Evolutionary conservation across 2,888 invertebrate species (phyloP).

Genomic region (Lepidonotus clava): DNA sequence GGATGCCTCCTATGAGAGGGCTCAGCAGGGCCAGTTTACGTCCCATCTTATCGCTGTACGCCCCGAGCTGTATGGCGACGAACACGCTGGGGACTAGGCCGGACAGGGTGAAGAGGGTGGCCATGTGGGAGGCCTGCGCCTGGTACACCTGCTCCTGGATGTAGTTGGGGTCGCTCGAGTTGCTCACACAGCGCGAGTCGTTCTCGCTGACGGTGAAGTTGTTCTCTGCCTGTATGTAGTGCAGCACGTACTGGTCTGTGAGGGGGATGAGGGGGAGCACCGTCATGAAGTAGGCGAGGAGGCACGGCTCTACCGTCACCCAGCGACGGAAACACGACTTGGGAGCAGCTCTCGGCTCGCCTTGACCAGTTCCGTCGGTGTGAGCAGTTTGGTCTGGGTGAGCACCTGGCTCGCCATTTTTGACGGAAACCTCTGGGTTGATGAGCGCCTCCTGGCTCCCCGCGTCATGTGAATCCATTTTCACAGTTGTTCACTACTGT

Average conservation of each 20-base stretch:
- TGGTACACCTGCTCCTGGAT: slow-evolving; percentile 14
- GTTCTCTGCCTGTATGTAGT: neutral
- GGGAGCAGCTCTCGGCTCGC: too few species aligned
- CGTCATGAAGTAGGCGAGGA: slow-evolving; percentile 30
- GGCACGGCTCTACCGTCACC: slow-evolving; percentile 46
- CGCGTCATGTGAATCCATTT: neutral
- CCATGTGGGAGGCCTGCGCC: neutral
- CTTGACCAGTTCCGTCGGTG: too few species aligned
- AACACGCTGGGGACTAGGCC: neutral
- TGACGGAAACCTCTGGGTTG: neutral
- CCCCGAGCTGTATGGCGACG: slow-evolving; percentile 1
- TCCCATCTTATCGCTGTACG: slow-evolving; percentile 46
- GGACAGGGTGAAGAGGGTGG: neutral
- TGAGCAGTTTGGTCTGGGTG: too few species aligned
- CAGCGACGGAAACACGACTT: neutral
- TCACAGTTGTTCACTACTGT: too few species aligned
- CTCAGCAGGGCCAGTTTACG: slow-evolving; percentile 8
- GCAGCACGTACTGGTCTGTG: slow-evolving; percentile 37
- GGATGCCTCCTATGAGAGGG: neutral
- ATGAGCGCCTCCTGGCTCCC: neutral
- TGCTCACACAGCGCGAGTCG: neutral
- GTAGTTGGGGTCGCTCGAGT: neutral
- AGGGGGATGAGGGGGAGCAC: neutral
- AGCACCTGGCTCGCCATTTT: neutral
- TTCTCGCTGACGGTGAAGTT: neutral